Evolutionary conservation across 2,888 invertebrate species (phyloP), one percentile per base, ranked within the genome.

Genomic region (Macroteleia sp.): DNA sequence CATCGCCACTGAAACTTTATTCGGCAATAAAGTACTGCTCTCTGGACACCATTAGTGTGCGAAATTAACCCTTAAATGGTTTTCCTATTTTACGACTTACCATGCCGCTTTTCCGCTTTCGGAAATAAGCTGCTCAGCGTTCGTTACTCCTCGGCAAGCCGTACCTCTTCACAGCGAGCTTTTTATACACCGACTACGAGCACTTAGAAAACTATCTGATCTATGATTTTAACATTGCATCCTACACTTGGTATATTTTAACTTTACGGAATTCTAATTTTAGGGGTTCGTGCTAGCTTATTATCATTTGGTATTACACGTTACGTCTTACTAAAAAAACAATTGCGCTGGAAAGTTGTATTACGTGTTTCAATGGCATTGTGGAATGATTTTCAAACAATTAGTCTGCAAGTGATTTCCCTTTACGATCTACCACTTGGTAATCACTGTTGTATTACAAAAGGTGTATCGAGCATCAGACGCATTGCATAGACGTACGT

Each of bases 21-120:
- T 74, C 34, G 57, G 56, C 17, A 44, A 70, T 70, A 57, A 76
- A 70, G 44, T 50, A 54, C 50, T 56, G 32, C 50, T 12, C 8
- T 34, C 61, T 54, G 69, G 56, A 48, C 52, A 48, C 64, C 59
- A 66, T 64, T 70, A 59, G 66, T 52, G 41, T 44, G 54, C 64
- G 66, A 77, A 70, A 70, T 77, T 77, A 70, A 69, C 66, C 66
- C 69, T 69, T 69, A 75, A 75, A 75, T 69, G 61, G 69, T 54
- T 75, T 75, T 62, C 22, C 66, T 41, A 77, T 70, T 66, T 66
- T 77, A 70, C 59, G 64, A 70, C 46, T 34, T 20, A 10, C 48
- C 20, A 28, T 19, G 44, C 19, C 19, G 39, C 28, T n/a, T 62
- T 54, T 39, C 41, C 36, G 22, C 56, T 42, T 64, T 10, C 46